Percentiles rank a stretch among this genome's conserved stretches.
Evolutionary conservation across 1,140 invertebrate genomes (phyloP).

Genomic region (Thrips palmi): DNA sequence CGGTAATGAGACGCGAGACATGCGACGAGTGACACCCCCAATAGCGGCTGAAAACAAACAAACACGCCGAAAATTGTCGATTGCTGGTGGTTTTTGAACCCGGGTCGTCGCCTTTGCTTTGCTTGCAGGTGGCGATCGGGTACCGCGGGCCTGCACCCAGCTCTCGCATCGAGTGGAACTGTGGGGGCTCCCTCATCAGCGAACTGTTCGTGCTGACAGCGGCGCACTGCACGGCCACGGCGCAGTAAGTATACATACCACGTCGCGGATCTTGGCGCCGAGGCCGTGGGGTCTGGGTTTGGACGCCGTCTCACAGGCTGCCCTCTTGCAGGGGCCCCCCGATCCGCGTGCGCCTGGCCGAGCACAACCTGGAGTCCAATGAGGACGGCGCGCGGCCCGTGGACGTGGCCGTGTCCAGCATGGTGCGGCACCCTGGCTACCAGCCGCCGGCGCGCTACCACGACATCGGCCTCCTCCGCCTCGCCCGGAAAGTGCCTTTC

Average conservation of each 20-base stretch:
- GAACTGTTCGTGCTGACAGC: slow-evolving; percentile 28
- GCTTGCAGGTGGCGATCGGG: slow-evolving; percentile 18
- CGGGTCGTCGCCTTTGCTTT: no score
- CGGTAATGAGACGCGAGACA: no score
- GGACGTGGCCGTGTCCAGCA: slow-evolving; percentile 19
- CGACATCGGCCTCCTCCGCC: slow-evolving; percentile 39
- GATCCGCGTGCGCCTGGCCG: slow-evolving; percentile 17
- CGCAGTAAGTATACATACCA: slow-evolving; percentile 13
- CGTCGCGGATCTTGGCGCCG: not conserved
- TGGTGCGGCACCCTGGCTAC: slow-evolving; percentile 28
- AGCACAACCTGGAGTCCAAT: slow-evolving; percentile 16
- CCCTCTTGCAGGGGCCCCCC: slow-evolving; percentile 16
- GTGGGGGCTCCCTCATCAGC: slow-evolving; percentile 31
- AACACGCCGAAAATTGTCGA: no score
- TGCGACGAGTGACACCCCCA: no score
- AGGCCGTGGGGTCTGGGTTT: no score
- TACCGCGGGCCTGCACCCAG: slow-evolving; percentile 12
- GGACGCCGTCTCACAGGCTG: no score
- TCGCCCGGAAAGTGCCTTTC: slow-evolving; percentile 26
- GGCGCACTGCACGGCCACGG: slow-evolving; percentile 25
- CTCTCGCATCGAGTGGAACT: slow-evolving; percentile 15
- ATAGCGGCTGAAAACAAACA: no score
- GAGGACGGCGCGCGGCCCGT: slow-evolving; percentile 17
- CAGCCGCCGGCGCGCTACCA: slow-evolving; percentile 26
- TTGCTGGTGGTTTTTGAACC: no score